Evolutionary conservation across 2,113 vertebrate genomes (phyloP), one percentile per base, ranked within the genome.

Genomic region (Chaenocephalus aceratus): DNA sequence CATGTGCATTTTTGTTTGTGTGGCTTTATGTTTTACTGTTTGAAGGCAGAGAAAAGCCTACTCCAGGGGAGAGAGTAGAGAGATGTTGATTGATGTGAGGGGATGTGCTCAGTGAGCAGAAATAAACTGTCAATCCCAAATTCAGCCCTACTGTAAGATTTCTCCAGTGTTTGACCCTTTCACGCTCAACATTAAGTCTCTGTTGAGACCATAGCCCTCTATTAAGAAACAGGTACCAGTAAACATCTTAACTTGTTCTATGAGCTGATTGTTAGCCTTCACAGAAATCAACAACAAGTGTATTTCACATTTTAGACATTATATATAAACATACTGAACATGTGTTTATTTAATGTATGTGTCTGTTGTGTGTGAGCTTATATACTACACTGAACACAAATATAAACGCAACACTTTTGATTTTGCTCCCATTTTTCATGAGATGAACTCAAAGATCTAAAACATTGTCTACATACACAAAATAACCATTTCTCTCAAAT

Each of bases 41-140:
- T 79, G 30, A 62, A 62, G 74, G 75, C 69, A 80, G 53, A 77
- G 69, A 68, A 76, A 86, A 86, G 79, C 74, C 82, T 67, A 26
- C 51, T 73, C n/a, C 53, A 67, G 15, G 62, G 26, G 26, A 26
- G 62, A 61, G 58, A 8, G 41, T 16, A 26, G 6, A n/a, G 44
- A 26, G 64, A 60, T 0, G 9, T 34, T 79, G 86, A 87, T 73
- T 91, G 68, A 88, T 89, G 68, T 61, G 69, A 89, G 72, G 79
- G 83, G 82, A 92, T 91, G 77, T 89, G 83, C 73, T 84, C 44
- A 12, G 57, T 49, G 65, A 77, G 64, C 76, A 90, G 63, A 83
- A 89, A 80, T 72, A 7, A n/a, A 9, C 56, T 34, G 68, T 86
- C 68, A 73, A 72, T 68, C 71, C 56, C 5, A 71, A 81, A 80